Base-by-base conservation (phyloP, 2,888 invertebrate species). In the Folsomia manolachei region DNA sequence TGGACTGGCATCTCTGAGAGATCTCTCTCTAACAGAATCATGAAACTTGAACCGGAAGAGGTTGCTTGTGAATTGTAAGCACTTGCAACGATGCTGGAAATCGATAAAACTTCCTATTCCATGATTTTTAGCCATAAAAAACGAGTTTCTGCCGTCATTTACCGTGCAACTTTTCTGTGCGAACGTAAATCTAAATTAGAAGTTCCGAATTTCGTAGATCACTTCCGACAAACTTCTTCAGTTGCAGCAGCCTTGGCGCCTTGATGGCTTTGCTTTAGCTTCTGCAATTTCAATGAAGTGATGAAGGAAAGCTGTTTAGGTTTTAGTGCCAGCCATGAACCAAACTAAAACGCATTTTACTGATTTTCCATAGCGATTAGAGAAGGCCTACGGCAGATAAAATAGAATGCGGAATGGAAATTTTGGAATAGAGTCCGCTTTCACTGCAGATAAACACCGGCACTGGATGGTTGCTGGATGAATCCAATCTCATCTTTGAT, bases 1-100 rank as follows among this genome's bases (percentile, higher is more conserved):
- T 14, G 39, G 4, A 9, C 39, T 39, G 39, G 39, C n/a, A n/a
- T 39, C 39, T 39, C 39, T 39, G 39, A n/a, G n/a, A n/a, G n/a
- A n/a, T n/a, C n/a, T n/a, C 39, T 9, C 7, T 39, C 39, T 39
- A 14, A 39, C n/a, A n/a, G n/a, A 39, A 39, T 39, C 39, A 39
- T 39, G 39, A 39, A 39, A 39, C 39, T 14, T 14, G 39, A 39
- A 39, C 39, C 39, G 39, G 39, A 39, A 9, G 39, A 14, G 14
- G 39, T 39, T 39, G 39, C 4, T n/a, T n/a, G n/a, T n/a, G n/a
- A n/a, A n/a, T n/a, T n/a, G n/a, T n/a, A n/a, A n/a, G n/a, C n/a
- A n/a, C n/a, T n/a, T n/a, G 39, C 14, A 39, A 39, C 39, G 62
- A 23, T 62, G 18, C 62, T 62, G 62, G 19, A 24, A 62, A 62